Base-by-base conservation (phyloP, 2,888 invertebrate genomes). In the Scelioninae gen. 1 region DNA sequence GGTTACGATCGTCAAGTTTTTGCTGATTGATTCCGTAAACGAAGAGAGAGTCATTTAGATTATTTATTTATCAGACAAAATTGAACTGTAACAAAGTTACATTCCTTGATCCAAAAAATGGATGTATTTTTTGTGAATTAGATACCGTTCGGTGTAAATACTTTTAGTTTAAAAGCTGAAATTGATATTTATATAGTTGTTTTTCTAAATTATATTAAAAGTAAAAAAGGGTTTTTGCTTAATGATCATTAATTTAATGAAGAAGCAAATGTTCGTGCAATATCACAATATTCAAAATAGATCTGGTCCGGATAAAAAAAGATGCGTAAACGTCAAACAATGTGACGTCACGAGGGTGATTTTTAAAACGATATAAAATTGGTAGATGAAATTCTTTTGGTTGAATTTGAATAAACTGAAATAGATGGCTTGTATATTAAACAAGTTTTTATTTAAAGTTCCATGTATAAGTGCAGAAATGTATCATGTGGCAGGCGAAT, bases 141-240 rank as follows among this genome's bases (percentile, higher is more conserved):
- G 77, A 77, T 82, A 74, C 47, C 56, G 43, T 47, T 58, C 51
- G n/a, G 32, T 45, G 58, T 58, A 69, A 81, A 71, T 49, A 69
- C 76, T 76, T 81, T 69, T 65, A 16, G 63, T 69, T 68, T 71
- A 71, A 66, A 66, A 82, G 23, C 23, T 23, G 4, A 23, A 2
- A 23, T 23, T 23, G 23, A 23, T 23, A 23, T 23, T 23, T 4
- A 23, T 23, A 2, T 23, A 23, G 23, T 23, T 23, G 23, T 23
- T 23, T 4, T 23, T 23, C 23, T 23, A 23, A 23, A 23, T 23
- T 23, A 38, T 10, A 10, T 43, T n/a, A n/a, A n/a, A n/a, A n/a
- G n/a, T n/a, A n/a, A n/a, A n/a, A n/a, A n/a, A n/a, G n/a, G n/a
- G n/a, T n/a, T n/a, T n/a, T n/a, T n/a, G n/a, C n/a, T 34, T 34